phyloP scores from a whole-genome alignment of 2,888 invertebrate genomes.

The Lissocephala sabroskyi region DNA sequence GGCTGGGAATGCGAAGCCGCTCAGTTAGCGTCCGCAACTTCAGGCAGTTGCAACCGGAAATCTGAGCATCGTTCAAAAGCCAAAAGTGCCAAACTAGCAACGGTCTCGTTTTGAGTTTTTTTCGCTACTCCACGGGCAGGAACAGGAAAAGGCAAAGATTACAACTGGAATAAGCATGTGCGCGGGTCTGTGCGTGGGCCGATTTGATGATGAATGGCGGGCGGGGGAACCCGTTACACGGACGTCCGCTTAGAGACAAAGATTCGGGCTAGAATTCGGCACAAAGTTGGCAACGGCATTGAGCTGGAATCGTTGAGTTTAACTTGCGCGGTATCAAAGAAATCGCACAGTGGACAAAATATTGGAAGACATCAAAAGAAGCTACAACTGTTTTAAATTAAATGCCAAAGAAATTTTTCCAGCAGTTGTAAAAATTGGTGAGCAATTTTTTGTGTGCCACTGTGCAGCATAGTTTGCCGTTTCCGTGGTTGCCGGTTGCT shows the following conservation, averaged over 20 bases:
- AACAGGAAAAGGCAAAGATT: constrained; percentile 13
- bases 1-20: no score
- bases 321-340: not conserved
- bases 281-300: no score
- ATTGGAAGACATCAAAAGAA: not conserved
- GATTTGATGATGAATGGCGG: constrained; percentile 6
- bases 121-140: no score
- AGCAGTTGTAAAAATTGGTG: no score
- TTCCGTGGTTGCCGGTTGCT: constrained; percentile 29
- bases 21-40: not conserved
- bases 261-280: no score
- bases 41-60: not conserved
- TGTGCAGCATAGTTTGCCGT: no score
- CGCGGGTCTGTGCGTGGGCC: no score
- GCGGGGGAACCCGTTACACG: not conserved
- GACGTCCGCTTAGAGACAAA: not conserved
- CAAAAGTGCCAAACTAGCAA: constrained; percentile 28
- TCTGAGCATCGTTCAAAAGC: not conserved
- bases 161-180: constrained; percentile 17
- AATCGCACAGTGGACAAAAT: not conserved
- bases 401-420: no score
- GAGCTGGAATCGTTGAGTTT: no score
- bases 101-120: no score
- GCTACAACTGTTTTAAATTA: no score
- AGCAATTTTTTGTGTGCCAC: no score